Evolutionary conservation across 2,113 vertebrate species (phyloP), one percentile per base, ranked within the genome.

Genomic region (Spermophilus dauricus): DNA sequence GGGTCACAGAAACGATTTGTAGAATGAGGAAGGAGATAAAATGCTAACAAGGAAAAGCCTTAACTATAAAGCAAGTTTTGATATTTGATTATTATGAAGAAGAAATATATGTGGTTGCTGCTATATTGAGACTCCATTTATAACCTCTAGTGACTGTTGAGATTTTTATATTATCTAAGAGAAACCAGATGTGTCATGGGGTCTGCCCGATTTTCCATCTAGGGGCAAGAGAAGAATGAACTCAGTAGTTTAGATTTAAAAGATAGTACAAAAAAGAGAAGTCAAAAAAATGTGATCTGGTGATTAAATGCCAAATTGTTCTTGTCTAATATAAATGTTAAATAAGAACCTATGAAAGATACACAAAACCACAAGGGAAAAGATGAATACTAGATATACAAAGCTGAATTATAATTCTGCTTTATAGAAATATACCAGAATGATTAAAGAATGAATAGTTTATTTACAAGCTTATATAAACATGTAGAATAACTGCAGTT

Each of bases 61-160:
- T 75, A 81, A 94, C 5, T 87, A 92, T 70, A 88, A 80, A 94
- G 18, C 6, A 67, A 63, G 28, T 69, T 76, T 34, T 16, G 17
- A 39, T 88, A 96, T 97, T 95, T 82, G 51, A 85, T 87, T 85
- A 76, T 67, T 34, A 56, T 30, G 34, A 69, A 80, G 14, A 97
- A 94, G 0, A 76, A 48, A 42, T 70, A 75, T 37, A 39, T 20
- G 10, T 73, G 16, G 0, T 18, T 70, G 32, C 12, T 87, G 39
- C 8, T 39, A 78, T 73, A 83, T 8, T 88, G 24, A 83, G 17
- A 88, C 5, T 67, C 32, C 61, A n/a, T 45, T 34, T 89, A 22
- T 92, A 65, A 70, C 37, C 4, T 51, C 86, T 77, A 26, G 30
- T 81, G 42, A 92, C 24, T 65, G 7, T 51, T 76, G 11, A 81